phyloP scores from a whole-genome alignment of 2,888 invertebrate species.

The Dichetophora obliterata region DNA sequence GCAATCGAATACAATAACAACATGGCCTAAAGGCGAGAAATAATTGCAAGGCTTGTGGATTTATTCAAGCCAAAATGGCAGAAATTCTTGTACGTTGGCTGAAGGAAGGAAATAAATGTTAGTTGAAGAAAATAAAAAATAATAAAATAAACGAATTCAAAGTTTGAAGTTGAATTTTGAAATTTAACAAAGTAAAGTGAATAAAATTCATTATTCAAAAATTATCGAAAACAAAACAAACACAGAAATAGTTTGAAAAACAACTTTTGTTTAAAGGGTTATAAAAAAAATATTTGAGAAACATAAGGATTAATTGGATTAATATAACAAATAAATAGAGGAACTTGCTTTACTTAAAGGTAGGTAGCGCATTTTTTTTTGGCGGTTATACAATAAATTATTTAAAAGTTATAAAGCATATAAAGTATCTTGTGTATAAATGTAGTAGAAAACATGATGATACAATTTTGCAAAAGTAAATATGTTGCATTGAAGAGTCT shows the following conservation, averaged over 20 bases:
- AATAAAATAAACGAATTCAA: not conserved
- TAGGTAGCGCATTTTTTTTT: too few relatives aligned
- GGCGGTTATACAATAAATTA: too few relatives aligned
- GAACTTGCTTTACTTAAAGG: too few relatives aligned
- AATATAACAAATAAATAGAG: too few relatives aligned
- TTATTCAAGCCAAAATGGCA: constrained; percentile 2
- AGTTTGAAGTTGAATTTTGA: not conserved
- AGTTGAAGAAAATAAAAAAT: not conserved
- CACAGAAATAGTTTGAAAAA: not conserved
- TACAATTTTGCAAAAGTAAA: too few relatives aligned
- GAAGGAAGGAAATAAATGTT: not conserved
- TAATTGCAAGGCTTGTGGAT: not conserved
- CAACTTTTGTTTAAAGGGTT: not conserved
- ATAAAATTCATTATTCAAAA: not conserved
- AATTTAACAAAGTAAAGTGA: not conserved
- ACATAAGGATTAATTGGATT: too few relatives aligned
- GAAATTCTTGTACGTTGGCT: not conserved
- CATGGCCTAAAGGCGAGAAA: constrained; percentile 27
- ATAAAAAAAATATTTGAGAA: too few relatives aligned
- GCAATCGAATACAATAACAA: constrained; percentile 11
- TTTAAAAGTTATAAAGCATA: too few relatives aligned
- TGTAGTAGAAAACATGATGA: too few relatives aligned
- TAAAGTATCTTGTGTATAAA: too few relatives aligned
- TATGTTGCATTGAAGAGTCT: too few relatives aligned
- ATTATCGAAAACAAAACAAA: not conserved